Evolutionary conservation across 2,113 vertebrate genomes (phyloP), one percentile per base, ranked within the genome.

Genomic region (Gallinago paraguaiae): DNA sequence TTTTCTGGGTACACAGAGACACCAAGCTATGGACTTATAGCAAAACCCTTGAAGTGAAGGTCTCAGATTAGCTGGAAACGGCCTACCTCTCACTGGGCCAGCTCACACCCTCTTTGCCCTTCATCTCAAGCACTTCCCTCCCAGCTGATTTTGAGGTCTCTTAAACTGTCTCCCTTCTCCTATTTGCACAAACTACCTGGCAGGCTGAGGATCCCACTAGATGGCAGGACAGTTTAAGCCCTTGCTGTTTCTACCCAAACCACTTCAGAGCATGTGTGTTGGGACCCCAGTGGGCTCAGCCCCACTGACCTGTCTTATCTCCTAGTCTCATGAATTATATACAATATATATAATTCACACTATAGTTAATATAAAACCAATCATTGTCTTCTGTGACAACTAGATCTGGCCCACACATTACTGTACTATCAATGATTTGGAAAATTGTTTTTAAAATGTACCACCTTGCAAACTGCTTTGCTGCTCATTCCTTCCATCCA

Each of bases 201-300:
- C 16, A 72, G 51, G 7, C 45, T 69, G 31, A 65, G 19, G 19
- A 57, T 31, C 71, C 92, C 96, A 93, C 96, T 96, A 95, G 95
- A 25, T 90, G 96, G 93, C 93, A 96, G 90, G 35, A 80, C 71
- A 45, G 88, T 50, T 86, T 77, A 88, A 96, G 79, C 35, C 59
- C 85, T 79, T 64, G 45, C 16, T 87, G 5, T 68, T 88, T 70
- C 50, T 76, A n/a, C 23, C 30, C 11, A 17, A 31, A 39, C 18
- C 9, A 9, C 37, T 74, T 56, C 22, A 31, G 19, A 87, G 19
- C 11, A 67, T 70, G 33, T 3, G 16, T 11, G 18, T 54, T 20
- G 39, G 25, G 8, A 43, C 7, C 4, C 4, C 7, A 4, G 31
- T 7, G 27, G 31, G 65, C 18, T 84, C 54, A 72, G 45, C 27